phyloP scores from a whole-genome alignment of 2,113 vertebrate genomes.

The Anas platyrhynchos region DNA sequence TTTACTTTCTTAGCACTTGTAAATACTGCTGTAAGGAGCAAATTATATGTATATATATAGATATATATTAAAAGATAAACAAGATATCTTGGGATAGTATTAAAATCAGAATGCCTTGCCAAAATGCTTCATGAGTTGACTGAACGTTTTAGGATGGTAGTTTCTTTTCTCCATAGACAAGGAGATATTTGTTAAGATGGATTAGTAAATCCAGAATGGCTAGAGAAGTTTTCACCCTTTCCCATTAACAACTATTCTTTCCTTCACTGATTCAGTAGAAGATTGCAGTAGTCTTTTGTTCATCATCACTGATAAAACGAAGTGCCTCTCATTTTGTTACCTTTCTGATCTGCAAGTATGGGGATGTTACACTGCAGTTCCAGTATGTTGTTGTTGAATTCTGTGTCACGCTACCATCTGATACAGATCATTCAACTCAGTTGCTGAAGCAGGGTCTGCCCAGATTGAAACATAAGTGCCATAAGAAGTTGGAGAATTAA shows the following conservation, averaged over 20 bases:
- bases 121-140: background rate
- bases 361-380: background rate
- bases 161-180: background rate
- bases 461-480: background rate
- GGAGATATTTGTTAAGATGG: background rate
- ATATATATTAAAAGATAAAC: background rate
- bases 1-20: background rate
- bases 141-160: background rate
- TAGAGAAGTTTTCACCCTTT: conserved; percentile 24
- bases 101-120: background rate
- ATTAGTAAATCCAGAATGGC: conserved; percentile 10
- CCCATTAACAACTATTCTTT: background rate
- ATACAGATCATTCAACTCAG: background rate
- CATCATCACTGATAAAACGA: background rate
- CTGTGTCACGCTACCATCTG: background rate
- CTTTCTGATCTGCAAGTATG: background rate
- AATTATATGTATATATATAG: background rate
- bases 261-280: background rate
- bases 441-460: background rate
- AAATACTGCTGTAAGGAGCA: background rate
- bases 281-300: conserved; percentile 32
- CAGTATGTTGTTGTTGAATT: background rate
- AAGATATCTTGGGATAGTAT: background rate
- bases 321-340: conserved; percentile 5
- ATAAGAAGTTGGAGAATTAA: background rate